phyloP scores from a whole-genome alignment of 2,113 vertebrate species.

The Strix uralensis region DNA sequence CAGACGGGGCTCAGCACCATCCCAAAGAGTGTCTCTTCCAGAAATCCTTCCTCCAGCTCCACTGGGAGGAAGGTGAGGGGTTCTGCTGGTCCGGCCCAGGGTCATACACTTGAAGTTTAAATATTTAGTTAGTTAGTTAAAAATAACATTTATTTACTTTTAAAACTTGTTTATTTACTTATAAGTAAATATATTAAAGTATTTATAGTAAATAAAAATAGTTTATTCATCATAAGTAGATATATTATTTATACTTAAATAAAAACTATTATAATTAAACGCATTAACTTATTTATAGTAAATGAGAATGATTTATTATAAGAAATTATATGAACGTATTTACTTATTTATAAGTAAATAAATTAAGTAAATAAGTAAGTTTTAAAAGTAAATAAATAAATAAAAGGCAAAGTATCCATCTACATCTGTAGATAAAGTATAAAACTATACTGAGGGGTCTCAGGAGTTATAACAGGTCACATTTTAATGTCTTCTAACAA shows the following conservation, averaged over 20 bases:
- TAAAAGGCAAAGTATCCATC: background rate
- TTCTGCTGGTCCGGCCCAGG: background rate
- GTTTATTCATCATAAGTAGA: background rate
- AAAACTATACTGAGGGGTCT: background rate
- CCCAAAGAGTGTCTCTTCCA: fast-evolving
- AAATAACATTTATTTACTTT: background rate
- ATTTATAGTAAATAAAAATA: background rate
- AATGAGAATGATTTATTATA: background rate
- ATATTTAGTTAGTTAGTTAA: background rate
- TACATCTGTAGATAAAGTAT: background rate
- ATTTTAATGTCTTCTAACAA: background rate
- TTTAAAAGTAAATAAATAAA: background rate
- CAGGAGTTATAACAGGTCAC: background rate
- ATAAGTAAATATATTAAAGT: background rate
- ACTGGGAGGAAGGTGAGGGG: background rate
- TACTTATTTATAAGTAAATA: background rate
- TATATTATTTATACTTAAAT: background rate
- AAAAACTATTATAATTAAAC: background rate
- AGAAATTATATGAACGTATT: background rate
- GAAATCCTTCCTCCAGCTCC: background rate
- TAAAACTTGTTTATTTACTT: background rate
- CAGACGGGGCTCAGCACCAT: background rate
- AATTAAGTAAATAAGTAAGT: background rate
- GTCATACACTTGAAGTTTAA: background rate
- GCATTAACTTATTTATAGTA: background rate